Conservation (phyloP, 2,888 invertebrate genomes). For the Yponomeuta plumbellus region DNA sequence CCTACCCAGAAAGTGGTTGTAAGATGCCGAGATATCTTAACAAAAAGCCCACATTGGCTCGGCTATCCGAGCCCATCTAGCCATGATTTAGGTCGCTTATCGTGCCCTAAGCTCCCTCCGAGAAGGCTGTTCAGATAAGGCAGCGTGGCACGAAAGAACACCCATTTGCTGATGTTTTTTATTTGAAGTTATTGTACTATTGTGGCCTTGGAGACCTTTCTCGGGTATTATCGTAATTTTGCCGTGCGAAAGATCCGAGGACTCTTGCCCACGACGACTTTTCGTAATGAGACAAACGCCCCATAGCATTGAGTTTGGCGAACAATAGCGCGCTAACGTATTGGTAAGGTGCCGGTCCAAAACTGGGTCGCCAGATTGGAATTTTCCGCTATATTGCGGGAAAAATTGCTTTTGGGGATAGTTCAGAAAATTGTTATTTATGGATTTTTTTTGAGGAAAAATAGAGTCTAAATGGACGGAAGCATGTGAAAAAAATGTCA, state of each 20-base stretch:
- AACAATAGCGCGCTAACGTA: too few relatives aligned
- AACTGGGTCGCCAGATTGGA: too few relatives aligned
- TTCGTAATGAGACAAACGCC: too few relatives aligned
- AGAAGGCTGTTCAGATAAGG: slow-evolving; percentile 2
- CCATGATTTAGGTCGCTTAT: slow-evolving; percentile 10
- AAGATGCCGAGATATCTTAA: neutral
- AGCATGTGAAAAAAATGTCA: too few relatives aligned
- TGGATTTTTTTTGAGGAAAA: too few relatives aligned
- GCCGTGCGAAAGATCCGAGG: neutral
- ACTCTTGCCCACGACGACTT: too few relatives aligned
- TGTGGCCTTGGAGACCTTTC: neutral
- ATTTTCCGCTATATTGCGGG: too few relatives aligned
- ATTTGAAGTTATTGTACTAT: neutral
- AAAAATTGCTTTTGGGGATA: too few relatives aligned
- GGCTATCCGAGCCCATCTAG: slow-evolving; percentile 3
- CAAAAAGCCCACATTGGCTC: neutral
- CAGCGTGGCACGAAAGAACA: neutral
- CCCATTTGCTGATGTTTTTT: neutral
- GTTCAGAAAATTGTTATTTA: too few relatives aligned
- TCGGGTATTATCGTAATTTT: neutral
- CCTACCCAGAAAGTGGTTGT: neutral
- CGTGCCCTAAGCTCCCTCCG: neutral
- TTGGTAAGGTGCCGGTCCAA: too few relatives aligned
- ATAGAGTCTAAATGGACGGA: too few relatives aligned
- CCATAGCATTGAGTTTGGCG: too few relatives aligned